Base-by-base conservation (phyloP, 2,113 vertebrate species). In the Chelonoidis abingdonii region DNA sequence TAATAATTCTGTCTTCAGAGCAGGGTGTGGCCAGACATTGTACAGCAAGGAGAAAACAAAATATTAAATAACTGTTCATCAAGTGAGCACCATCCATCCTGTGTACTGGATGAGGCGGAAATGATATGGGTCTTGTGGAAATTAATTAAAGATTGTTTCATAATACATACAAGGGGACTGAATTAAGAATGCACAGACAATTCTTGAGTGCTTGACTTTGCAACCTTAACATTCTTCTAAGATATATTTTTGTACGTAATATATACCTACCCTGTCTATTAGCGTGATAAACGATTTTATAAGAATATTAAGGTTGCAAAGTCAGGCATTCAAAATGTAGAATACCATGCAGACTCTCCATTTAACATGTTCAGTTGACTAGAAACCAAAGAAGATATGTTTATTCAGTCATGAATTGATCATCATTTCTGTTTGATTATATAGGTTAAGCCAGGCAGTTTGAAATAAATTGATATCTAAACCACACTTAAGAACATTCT, bases 101-200 rank as follows among this genome's bases (percentile, higher is more conserved):
- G 29, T 81, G 72, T 24, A 19, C 8, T 53, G 80, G 81, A 87
- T 86, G 50, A n/a, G 5, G 83, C 21, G 41, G 35, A 22, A 22
- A 81, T 0, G 2, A 5, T 27, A 47, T 62, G 10, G 13, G 2
- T 29, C 27, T 27, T 11, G 16, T 19, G 47, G 10, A 5, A 50
- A 50, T 35, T 22, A 75, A 38, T 17, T 75, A 10, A 54, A 87
- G 81, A 65, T 0, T 72, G 17, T 95, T 29, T 87, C 11, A 0
- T 53, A 27, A 1, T 79, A 65, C 9, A 44, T 13, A 10, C 21
- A 38, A 29, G 13, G 9, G 81, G n/a, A 38, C n/a, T 84, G 27
- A 72, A 65, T 76, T 57, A 81, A 47, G 57, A 7, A 65, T 62
- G 8, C 62, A 29, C 11, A 87, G 56, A 47, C 49, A 11, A 65